phyloP scores from a whole-genome alignment of 2,888 invertebrate species.

The Patella pellucida region DNA sequence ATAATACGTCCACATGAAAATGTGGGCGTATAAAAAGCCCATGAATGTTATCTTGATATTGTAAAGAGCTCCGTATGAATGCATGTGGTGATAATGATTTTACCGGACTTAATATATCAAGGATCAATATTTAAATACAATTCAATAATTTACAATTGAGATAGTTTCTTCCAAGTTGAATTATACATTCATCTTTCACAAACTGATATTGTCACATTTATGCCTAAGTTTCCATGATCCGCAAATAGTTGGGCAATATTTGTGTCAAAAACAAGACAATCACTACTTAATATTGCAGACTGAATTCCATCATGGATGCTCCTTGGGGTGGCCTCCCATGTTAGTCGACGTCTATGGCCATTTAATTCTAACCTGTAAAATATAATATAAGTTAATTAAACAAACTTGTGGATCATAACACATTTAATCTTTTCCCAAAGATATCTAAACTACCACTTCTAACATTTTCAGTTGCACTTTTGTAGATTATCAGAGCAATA shows the following conservation, averaged over 20 bases:
- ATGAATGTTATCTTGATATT: too few species aligned
- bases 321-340: conserved; percentile 99
- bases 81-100: too few species aligned
- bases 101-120: too few species aligned
- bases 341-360: conserved; percentile 92
- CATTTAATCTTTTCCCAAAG: too few species aligned
- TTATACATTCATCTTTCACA: conserved; percentile 46
- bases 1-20: too few species aligned
- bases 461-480: too few species aligned
- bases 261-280: conserved; percentile 98
- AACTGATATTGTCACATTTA: conserved; percentile 92
- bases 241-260: conserved; percentile 98
- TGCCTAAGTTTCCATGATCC: conserved; percentile 98
- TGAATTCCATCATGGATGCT: conserved; percentile 99
- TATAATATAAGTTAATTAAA: neutral
- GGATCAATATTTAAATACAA: too few species aligned
- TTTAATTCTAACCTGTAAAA: conserved; percentile 89
- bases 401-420: too few species aligned
- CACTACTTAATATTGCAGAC: conserved; percentile 96
- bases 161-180: neutral
- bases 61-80: too few species aligned
- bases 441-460: too few species aligned
- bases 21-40: too few species aligned
- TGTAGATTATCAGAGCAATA: too few species aligned
- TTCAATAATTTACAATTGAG: neutral